Evolutionary conservation across 1,140 invertebrate genomes (phyloP), one percentile per base, ranked within the genome.

Genomic region (Caenorhabditis inopinata): DNA sequence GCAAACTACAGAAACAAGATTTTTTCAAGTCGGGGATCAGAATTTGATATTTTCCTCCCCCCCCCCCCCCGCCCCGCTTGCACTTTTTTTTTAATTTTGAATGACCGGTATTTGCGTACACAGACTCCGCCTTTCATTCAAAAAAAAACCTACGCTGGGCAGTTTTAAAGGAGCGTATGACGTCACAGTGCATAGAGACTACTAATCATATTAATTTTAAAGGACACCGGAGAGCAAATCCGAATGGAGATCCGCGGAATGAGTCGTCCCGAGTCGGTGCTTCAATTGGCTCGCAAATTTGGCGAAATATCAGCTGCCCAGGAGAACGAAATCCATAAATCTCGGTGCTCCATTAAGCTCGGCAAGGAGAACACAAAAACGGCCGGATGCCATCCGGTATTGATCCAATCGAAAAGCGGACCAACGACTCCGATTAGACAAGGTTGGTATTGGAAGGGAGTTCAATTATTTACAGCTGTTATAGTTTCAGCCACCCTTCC

Each of bases 261-360:
- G 47, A 83, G 58, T 68, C 73, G 79, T 27, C 80, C 73, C 14
- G 82, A 83, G 32, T 78, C 79, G 4, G 82, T 83, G 5, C 51
- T 83, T 51, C 51, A 81, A 35, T 42, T 83, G 1, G 82, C 80
- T 29, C 48, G 80, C 12, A 51, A 58, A 68, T 83, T 82, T 27
- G 73, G 58, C 9, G 80, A 81, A 23, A 79, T 75, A 48, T 73
- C 82, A 14, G 82, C 82, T 0, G 74, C 74, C 1, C 79, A 83
- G 81, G 79, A 73, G 14, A 77, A 62, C 21, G 74, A 76, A 16
- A 35, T 82, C 14, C 53, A 77, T 16, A 49, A 51, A 74, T 76
- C 62, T 4, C 46, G 68, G 2, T 16, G 21, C 9, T 74, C 49
- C 1, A 9, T 83, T 49, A 46, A 82, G 32, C 23, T 58, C 1